Evolutionary conservation across 2,113 vertebrate genomes (phyloP).

Genomic region (Martes martes): DNA sequence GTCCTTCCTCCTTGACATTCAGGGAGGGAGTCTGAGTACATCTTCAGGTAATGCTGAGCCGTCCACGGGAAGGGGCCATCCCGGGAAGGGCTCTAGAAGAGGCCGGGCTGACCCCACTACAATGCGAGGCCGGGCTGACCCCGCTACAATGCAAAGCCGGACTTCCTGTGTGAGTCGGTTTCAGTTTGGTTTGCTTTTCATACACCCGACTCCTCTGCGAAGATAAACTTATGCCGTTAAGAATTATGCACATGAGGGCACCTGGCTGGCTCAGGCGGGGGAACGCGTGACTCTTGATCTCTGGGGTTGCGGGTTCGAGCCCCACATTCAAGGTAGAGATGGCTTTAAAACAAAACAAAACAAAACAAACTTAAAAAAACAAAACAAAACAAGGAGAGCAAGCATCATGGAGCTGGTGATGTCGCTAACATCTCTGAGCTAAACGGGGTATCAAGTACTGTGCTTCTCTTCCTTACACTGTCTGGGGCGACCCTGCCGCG

Average conservation of each 20-base stretch:
- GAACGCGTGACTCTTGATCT: background rate
- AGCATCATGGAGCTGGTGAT: accelerated
- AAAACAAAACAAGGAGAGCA: background rate
- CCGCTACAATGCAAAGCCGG: background rate
- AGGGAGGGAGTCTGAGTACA: background rate
- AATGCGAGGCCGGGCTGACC: background rate
- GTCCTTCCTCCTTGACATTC: background rate
- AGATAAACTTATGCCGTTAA: background rate
- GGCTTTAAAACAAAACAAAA: background rate
- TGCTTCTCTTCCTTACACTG: background rate
- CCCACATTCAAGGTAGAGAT: background rate
- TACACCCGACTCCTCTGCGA: background rate
- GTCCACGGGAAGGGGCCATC: background rate
- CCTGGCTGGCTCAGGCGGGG: background rate
- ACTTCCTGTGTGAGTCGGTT: background rate
- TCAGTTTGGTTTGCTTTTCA: background rate
- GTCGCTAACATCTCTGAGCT: background rate
- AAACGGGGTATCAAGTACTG: background rate
- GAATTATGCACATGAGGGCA: background rate
- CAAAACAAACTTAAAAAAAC: background rate
- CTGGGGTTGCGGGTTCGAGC: background rate
- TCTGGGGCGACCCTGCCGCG: background rate
- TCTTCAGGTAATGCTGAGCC: background rate
- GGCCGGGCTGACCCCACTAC: background rate
- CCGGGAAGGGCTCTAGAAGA: background rate